Evolutionary conservation across 2,888 invertebrate species (phyloP).

Genomic region (Ochropleura leucogaster): DNA sequence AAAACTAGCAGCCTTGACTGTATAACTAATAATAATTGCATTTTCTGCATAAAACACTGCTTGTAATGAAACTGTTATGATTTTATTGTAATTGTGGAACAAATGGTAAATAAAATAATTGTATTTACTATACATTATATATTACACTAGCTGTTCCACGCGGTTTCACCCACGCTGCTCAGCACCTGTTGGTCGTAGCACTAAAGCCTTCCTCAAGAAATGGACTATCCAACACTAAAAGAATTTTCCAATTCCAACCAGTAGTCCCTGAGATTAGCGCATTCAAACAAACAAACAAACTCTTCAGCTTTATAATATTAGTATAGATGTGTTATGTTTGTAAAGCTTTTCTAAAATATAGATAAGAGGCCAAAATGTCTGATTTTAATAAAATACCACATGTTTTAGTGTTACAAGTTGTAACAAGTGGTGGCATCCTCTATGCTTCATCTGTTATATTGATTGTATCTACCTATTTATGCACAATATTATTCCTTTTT

Average conservation of each 20-base stretch:
- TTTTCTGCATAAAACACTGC: constrained; percentile 17
- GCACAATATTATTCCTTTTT: neutral
- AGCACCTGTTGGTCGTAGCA: no score
- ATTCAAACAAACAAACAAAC: no score
- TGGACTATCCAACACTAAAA: no score
- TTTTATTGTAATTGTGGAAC: neutral
- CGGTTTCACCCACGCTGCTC: no score
- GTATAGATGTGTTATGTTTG: no score
- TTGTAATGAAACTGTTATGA: neutral
- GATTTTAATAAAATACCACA: neutral
- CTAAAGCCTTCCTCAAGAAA: no score
- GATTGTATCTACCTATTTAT: neutral
- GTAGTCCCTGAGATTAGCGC: no score
- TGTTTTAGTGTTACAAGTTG: neutral
- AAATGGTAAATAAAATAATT: neutral
- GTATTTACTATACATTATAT: neutral
- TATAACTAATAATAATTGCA: constrained; percentile 42
- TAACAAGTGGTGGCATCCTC: neutral
- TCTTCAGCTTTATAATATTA: no score
- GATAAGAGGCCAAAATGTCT: no score
- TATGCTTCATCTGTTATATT: neutral
- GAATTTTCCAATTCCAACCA: no score
- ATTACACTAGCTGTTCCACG: no score
- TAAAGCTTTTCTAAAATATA: no score
- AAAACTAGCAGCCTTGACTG: constrained; percentile 52